phyloP scores from a whole-genome alignment of 2,113 vertebrate genomes.

The Thamnaconus septentrionalis region DNA sequence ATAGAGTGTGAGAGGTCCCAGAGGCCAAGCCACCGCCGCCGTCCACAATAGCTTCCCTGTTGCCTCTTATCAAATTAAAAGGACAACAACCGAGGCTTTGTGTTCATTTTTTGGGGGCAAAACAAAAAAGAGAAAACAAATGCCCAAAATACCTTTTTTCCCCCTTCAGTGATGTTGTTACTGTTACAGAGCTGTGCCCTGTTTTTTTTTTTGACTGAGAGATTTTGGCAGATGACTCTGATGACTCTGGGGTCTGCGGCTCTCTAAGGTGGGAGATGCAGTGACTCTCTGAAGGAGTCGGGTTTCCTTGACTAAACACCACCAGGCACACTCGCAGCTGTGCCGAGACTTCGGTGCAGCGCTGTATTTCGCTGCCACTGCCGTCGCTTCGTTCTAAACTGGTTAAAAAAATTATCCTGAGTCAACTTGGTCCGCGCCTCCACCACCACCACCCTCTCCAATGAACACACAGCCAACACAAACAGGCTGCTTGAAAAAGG shows the following conservation, averaged over 20 bases:
- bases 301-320: constrained; percentile 63
- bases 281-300: constrained; percentile 41
- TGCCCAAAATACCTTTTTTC: background rate
- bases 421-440: too few relatives aligned
- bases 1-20: background rate
- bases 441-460: too few relatives aligned
- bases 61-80: background rate
- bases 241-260: too few relatives aligned
- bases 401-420: background rate
- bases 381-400: constrained; percentile 1
- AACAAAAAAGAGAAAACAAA: too few relatives aligned
- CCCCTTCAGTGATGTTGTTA: too few relatives aligned
- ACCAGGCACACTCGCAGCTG: constrained; percentile 24
- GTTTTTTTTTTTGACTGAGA: constrained; percentile 11
- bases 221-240: background rate
- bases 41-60: constrained; percentile 23
- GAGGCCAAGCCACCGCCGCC: background rate
- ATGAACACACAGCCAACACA: too few relatives aligned
- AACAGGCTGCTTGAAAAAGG: too few relatives aligned
- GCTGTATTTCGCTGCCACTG: constrained; percentile 16
- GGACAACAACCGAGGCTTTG: background rate
- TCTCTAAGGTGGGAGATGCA: constrained; percentile 2
- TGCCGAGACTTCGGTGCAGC: constrained; percentile 22
- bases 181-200: too few relatives aligned
- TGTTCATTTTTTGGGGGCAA: background rate